phyloP scores from a whole-genome alignment of 2,797 vertebrate genomes.

The Amphiprion clarkii region DNA sequence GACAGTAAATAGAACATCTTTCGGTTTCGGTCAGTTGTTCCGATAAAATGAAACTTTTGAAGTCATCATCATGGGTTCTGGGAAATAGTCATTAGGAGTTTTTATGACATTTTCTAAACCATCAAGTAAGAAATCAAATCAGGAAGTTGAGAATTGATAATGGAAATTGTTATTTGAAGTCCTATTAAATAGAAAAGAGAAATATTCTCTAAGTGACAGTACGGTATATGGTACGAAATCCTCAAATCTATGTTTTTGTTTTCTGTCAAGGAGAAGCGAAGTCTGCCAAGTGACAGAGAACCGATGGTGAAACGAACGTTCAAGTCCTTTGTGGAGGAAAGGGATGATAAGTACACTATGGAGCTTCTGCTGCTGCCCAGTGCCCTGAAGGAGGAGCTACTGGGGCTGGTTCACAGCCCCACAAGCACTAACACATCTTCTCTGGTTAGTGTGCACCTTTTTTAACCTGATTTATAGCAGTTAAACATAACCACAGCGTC shows the following conservation, averaged over 20 bases:
- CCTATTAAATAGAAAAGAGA: background rate
- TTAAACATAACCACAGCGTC: background rate
- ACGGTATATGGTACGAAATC: background rate
- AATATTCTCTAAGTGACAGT: too few relatives aligned
- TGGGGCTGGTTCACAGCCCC: slow-evolving; percentile 88
- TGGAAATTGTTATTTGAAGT: too few relatives aligned
- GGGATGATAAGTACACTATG: slow-evolving; percentile 96
- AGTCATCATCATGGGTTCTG: too few relatives aligned
- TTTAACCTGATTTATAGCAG: background rate
- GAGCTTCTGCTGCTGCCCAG: slow-evolving; percentile 96
- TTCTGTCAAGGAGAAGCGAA: slow-evolving; percentile 84
- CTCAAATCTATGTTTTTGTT: background rate
- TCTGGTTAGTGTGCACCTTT: slow-evolving; percentile 57
- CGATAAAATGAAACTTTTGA: too few relatives aligned
- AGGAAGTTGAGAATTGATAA: too few relatives aligned
- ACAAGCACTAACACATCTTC: slow-evolving; percentile 57
- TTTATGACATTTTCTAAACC: too few relatives aligned
- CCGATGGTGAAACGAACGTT: slow-evolving; percentile 92
- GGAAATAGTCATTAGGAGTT: too few relatives aligned
- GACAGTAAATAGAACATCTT: too few relatives aligned
- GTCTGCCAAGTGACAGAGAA: slow-evolving; percentile 87
- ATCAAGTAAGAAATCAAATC: too few relatives aligned
- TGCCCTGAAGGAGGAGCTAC: slow-evolving; percentile 93
- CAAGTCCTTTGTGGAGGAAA: slow-evolving; percentile 94
- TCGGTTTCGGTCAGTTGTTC: too few relatives aligned